These are phyloP conservation scores for Cantharis rufa DNA, from an alignment of 2,888 invertebrate species.

Conservation along the genomic window DNA sequence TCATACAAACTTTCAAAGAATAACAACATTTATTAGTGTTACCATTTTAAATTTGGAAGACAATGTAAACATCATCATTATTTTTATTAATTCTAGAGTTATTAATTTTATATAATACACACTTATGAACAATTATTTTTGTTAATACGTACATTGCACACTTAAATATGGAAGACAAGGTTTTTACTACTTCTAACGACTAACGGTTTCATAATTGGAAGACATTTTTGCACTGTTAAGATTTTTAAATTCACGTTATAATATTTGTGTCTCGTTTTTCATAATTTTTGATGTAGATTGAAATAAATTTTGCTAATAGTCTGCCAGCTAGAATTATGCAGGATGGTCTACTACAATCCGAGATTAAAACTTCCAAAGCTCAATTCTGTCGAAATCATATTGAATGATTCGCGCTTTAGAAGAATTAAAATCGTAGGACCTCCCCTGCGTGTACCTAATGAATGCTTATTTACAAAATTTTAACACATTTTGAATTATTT, in stretches of 20 bases:
- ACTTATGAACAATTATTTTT: slow-evolving; percentile 22
- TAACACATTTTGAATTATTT: slow-evolving; percentile 12
- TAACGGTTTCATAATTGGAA: slow-evolving; percentile 19
- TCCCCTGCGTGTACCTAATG: neutral
- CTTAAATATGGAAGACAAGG: slow-evolving; percentile 21
- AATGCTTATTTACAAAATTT: slow-evolving; percentile 20
- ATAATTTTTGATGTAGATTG: neutral
- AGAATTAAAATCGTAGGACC: neutral
- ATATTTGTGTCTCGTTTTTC: neutral
- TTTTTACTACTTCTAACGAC: slow-evolving; percentile 18
- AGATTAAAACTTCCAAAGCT: neutral
- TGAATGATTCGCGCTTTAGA: neutral
- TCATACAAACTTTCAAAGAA: slow-evolving; percentile 6
- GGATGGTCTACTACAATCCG: neutral
- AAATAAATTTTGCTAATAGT: neutral
- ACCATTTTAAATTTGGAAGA: neutral
- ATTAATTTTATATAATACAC: slow-evolving; percentile 10
- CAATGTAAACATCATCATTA: slow-evolving; percentile 1
- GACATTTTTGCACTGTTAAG: slow-evolving; percentile 24
- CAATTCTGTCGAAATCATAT: neutral
- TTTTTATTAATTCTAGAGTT: slow-evolving; percentile 4
- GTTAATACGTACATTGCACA: slow-evolving; percentile 16
- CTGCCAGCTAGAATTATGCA: neutral
- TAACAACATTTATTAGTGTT: slow-evolving; percentile 3
- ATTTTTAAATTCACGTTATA: slow-evolving; percentile 5